Evolutionary conservation across 2,888 invertebrate genomes (phyloP), one percentile per base, ranked within the genome.

Genomic region (Protodeltote pygarga): DNA sequence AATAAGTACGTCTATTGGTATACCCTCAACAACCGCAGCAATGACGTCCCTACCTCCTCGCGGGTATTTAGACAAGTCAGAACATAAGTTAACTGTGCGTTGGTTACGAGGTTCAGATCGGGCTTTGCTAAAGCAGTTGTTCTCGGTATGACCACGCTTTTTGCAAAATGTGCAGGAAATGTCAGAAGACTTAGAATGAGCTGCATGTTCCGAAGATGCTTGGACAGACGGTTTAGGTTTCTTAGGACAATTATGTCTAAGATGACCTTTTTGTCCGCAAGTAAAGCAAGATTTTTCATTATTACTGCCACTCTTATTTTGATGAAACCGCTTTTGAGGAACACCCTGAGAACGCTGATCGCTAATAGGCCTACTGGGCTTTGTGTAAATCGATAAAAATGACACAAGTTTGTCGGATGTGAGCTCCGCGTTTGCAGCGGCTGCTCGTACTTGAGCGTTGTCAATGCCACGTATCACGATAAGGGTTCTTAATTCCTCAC

Each of bases 381-480:
- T 68, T 0, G 8, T 13, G 34, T 65, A 71, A 35, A 54, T 65
- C 0, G 66, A 55, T 3, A 70, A 21, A 15, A 68, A 73, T 3
- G 54, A 47, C 2, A 73, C 68, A 5, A 71, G 15, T 11, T 50
- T 33, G 0, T 61, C 48, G 1, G 46, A 3, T 0, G 40, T 19
- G 5, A 72, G 21, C 3, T 64, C 41, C 0, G 68, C 65, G 23
- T 71, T 71, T 3, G 69, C 48, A 1, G 71, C 57, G 0, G 67
- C 60, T 0, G 69, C 69, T 0, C 50, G 19, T n/a, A 73, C 37
- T 11, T 71, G 68, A 20, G 53, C 10, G 11, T 25, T 14, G 3
- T 11, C 9, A 8, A 50, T 42, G 9, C 50, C 50, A 0, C 52
- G 47, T 10, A 52, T 39, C 0, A 48, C 35, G 0, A 53, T 40